Conservation (phyloP, 2,888 invertebrate genomes). For the Pammene fasciana region DNA sequence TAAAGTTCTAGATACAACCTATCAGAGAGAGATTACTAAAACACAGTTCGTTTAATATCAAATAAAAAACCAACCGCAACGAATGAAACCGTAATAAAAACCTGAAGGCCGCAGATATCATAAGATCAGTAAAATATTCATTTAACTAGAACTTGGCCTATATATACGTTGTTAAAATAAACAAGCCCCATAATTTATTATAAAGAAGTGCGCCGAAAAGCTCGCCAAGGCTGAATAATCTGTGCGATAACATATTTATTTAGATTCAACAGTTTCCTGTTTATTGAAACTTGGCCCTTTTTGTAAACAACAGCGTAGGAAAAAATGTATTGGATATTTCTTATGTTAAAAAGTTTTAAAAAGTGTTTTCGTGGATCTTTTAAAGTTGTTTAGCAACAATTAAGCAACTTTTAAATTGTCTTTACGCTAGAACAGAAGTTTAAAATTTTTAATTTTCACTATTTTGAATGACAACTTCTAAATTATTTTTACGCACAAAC, state of each 20-base stretch:
- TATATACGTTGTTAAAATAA: constrained; percentile 47
- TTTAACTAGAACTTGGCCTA: constrained; percentile 48
- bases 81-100: constrained; percentile 34
- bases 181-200: constrained; percentile 43
- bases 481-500: no score
- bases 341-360: neutral
- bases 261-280: constrained; percentile 35
- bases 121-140: constrained; percentile 40
- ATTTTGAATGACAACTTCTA: no score
- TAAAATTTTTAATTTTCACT: no score
- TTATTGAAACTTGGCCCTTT: constrained; percentile 35
- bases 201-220: constrained; percentile 35
- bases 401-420: no score
- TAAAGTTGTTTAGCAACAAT: neutral
- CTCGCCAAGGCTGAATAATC: constrained; percentile 33
- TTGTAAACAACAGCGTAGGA: neutral
- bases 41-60: constrained; percentile 9
- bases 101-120: constrained; percentile 33
- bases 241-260: constrained; percentile 36
- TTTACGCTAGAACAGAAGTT: no score
- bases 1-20: no score
- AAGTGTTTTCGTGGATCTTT: neutral
- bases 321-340: neutral
- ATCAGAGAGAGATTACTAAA: neutral
- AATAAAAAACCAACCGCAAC: constrained; percentile 26